Evolutionary conservation across 92 coral and sea anemone species (phyloP), one percentile per base, ranked within the genome.

Genomic region (Porites cylindrica): DNA sequence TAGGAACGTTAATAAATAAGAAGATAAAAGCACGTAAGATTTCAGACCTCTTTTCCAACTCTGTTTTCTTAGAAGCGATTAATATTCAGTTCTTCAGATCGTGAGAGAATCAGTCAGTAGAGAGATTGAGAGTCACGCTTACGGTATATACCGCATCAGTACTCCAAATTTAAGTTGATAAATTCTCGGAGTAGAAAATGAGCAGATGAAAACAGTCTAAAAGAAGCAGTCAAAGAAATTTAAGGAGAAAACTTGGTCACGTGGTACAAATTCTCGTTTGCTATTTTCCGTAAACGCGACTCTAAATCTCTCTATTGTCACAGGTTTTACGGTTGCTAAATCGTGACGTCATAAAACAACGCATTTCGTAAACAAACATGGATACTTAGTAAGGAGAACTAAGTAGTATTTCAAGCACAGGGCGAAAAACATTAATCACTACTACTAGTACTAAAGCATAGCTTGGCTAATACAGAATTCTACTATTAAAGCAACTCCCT

Each of bases 1-100:
- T 14, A 54, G 71, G 0, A 32, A 70, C 13, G 70, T 58, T 70
- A 82, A 82, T 82, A 82, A 82, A 82, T 82, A 82, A 70, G 86
- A 23, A 16, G 18, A 70, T 14, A 23, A 52, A 47, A 24, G 69
- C 85, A 63, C 63, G 70, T 67, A 54, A 53, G 76, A 47, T 81
- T 69, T 29, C 7, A 54, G 85, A 54, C 77, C 54, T 68, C 66
- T 66, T 8, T 7, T 14, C 14, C 1, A 65, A 73, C 58, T 47
- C 65, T 61, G 21, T 65, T 10, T 54, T 68, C 32, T 38, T 53
- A 69, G 24, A n/a, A 68, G 8, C 16, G 20, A 66, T 66, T n/a
- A 80, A 53, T 38, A 38, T 38, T 38, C 47, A 38, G 47, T 38
- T 38, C 6, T 38, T 4, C 47, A 38, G 5, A 38, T 38, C 47